Base-by-base conservation (phyloP, 2,888 invertebrate species). In the Volucella inflata region DNA sequence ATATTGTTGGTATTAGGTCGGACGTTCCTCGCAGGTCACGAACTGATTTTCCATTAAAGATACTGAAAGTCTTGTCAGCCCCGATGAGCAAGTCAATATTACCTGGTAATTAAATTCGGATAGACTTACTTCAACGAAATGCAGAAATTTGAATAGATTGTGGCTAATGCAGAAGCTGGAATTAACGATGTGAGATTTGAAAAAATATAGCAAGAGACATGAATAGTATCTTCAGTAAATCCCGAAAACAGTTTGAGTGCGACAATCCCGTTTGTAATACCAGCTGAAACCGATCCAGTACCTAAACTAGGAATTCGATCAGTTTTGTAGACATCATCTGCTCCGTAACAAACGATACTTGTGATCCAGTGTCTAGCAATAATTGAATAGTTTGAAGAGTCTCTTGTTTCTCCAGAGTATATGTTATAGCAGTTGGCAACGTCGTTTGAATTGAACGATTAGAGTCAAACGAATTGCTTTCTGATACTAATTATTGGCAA, bases 251-350 rank as follows among this genome's bases (percentile, higher is more conserved):
- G 36, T 48, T 50, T 50, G 14, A 64, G 48, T 11, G 16, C 16
- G 6, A 64, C 48, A 17, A 64, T 50, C 30, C 50, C 50, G 50
- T 64, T 50, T n/a, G 64, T 50, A 38, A 50, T 50, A 40, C 51
- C 65, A 51, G 65, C 65, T 65, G 65, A 50, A 38, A 50, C 50
- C 50, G 38, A 48, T 51, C 50, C 65, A 38, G 38, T 50, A 50
- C 65, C 65, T 65, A 8, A 30, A 12, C 36, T 65, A 4, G 65
- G 50, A 50, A 65, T 65, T 50, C 38, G 14, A 46, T 48, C 50
- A 9, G 36, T 65, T 11, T 38, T 65, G 50, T 38, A 38, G 40
- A 40, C 2, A 2, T 2, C 21, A 21, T 21, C 21, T 21, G 21
- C 21, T 21, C 21, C 21, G 21, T 21, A 21, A 21, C n/a, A n/a